phyloP scores from a whole-genome alignment of 2,113 vertebrate genomes.

The Corythornis madagascariensis region DNA sequence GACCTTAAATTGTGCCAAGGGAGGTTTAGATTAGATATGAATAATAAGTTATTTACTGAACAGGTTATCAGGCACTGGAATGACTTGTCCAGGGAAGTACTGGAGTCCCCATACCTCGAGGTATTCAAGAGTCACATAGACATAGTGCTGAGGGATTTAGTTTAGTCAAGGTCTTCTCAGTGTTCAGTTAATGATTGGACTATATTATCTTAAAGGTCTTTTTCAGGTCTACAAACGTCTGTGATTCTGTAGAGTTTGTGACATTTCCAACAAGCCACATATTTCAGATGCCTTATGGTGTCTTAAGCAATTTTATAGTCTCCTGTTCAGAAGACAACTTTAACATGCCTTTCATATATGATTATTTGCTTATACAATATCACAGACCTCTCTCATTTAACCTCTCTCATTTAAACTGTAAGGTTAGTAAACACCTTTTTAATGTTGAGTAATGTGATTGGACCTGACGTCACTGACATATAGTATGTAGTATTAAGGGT shows the following conservation, averaged over 20 bases:
- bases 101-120: no score
- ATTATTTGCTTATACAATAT: background rate
- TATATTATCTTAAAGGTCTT: no score
- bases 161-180: no score
- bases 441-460: background rate
- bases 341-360: background rate
- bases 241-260: background rate
- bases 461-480: background rate
- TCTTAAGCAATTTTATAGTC: background rate
- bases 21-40: no score
- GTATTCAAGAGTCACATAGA: no score
- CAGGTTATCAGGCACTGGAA: no score
- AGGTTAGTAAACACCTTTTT: background rate
- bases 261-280: background rate
- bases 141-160: no score
- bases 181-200: no score
- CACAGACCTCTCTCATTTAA: background rate
- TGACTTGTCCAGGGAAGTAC: no score
- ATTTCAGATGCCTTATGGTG: background rate
- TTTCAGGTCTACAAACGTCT: no score
- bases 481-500: background rate
- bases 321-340: background rate
- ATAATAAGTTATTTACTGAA: no score
- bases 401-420: background rate
- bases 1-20: no score